A percentile compares a stretch with the other conserved stretches of the same genome.
phyloP scores from a whole-genome alignment of 1,140 invertebrate species.

The Antheraea pernyi region DNA sequence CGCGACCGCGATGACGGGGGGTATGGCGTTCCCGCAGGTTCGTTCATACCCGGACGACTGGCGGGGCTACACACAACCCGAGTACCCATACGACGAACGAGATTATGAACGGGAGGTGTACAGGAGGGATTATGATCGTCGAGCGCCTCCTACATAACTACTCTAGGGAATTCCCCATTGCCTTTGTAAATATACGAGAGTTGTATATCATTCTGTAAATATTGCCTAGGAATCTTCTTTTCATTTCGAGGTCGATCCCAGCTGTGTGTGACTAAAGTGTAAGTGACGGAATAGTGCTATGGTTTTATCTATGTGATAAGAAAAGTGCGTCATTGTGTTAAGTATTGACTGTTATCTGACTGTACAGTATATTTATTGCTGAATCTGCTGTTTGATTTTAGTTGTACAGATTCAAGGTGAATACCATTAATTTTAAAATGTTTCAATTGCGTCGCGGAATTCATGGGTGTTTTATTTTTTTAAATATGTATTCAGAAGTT shows the following conservation, averaged over 20 bases:
- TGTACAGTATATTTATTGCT: conserved; percentile 78
- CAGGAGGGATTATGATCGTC: conserved; percentile 66
- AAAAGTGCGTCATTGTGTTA: conserved; percentile 53
- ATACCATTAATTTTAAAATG: conserved; percentile 69
- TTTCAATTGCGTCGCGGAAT: conserved; percentile 62
- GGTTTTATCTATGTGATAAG: conserved; percentile 75
- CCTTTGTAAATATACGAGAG: too few species aligned
- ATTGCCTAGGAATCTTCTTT: conserved; percentile 51
- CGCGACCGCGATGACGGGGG: conserved; percentile 46
- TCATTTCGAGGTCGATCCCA: conserved; percentile 55
- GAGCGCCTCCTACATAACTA: conserved; percentile 29
- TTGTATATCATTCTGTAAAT: conserved; percentile 70
- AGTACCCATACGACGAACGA: conserved; percentile 64
- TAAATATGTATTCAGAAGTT: conserved; percentile 50
- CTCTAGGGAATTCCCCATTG: too few species aligned
- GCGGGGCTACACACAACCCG: conserved; percentile 61
- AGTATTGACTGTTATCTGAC: conserved; percentile 49
- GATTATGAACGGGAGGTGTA: conserved; percentile 72
- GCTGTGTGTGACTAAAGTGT: conserved; percentile 59
- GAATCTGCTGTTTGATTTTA: conserved; percentile 61
- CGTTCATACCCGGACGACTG: conserved; percentile 66
- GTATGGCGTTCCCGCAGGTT: conserved; percentile 63
- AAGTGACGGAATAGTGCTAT: conserved; percentile 72
- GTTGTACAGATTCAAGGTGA: conserved; percentile 69
- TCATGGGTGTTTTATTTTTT: conserved; percentile 25